phyloP scores from a whole-genome alignment of 2,113 vertebrate species.

The Xenus cinereus region DNA sequence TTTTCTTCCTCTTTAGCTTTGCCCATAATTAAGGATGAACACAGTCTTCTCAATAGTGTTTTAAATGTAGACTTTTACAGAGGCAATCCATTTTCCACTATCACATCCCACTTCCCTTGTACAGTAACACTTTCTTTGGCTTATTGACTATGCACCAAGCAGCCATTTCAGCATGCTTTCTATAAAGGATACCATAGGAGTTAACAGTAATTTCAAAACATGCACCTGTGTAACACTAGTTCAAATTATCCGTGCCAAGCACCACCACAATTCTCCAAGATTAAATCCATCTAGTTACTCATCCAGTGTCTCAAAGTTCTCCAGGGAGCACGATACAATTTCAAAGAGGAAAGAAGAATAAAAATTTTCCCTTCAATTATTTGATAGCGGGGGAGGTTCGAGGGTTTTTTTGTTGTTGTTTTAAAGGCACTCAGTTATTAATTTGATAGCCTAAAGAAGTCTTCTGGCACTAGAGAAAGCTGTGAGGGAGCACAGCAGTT shows the following conservation, averaged over 20 bases:
- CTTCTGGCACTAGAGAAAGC: neutral
- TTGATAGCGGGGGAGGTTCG: neutral
- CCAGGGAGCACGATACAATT: neutral
- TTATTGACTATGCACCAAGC: neutral
- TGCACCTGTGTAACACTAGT: neutral
- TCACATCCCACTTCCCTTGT: neutral
- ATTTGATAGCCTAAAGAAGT: neutral
- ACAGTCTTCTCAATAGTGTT: neutral
- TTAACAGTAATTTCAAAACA: neutral
- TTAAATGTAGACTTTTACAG: neutral
- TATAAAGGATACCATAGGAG: neutral
- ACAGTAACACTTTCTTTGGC: fast-evolving
- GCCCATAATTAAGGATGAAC: neutral
- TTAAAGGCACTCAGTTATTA: neutral
- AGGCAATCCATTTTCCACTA: neutral
- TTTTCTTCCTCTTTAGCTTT: neutral
- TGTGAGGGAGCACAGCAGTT: neutral
- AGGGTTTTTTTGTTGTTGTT: neutral
- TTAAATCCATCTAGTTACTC: neutral
- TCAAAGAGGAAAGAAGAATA: neutral
- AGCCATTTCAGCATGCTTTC: neutral
- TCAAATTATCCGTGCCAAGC: neutral
- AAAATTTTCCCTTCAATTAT: neutral
- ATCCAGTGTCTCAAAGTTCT: neutral
- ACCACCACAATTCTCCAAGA: neutral